Evolutionary conservation across 2,797 vertebrate genomes (phyloP), one percentile per base, ranked within the genome.

Genomic region (Phaenicophaeus curvirostris): DNA sequence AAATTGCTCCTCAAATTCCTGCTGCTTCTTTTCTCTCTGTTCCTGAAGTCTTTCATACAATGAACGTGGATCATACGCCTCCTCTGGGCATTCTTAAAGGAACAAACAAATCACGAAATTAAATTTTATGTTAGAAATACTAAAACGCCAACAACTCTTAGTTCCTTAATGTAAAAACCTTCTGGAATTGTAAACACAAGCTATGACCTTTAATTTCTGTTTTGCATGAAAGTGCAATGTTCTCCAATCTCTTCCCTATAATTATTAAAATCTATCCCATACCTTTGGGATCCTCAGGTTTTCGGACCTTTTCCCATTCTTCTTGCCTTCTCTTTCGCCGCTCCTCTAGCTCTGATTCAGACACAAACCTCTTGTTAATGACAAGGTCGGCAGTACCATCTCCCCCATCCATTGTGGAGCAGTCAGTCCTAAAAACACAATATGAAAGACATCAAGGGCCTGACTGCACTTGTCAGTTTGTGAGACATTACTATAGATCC

Each of bases 271-370:
- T 24, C 11, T 18, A 21, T 6, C 23, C 35, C 37, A 8, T 96
- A 99, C 99, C 98, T 98, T 99, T 96, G 4, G 99, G 99, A 83
- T 99, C 99, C 1, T 99, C 99, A 5, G 99, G 99, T 96, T 99
- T 99, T 44, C 99, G 97, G 91, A 99, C 99, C 90, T 99, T 99
- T 90, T 99, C 99, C 99, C 99, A 99, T 97, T 99, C 99, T 95
- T 99, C 99, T 81, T 99, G 99, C 37, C 99, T 98, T 76, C 98
- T 98, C 97, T 99, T 99, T 48, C 98, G 98, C 59, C 85, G 98
- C 89, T 99, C 99, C 75, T 99, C 99, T 41, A 99, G 96, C 96
- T 99, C 99, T 11, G 98, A 85, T 91, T 99, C 99, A 0, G 99
- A 98, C 62, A 99, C 99, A 97, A 99, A 99, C 93, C 99, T 99